Evolutionary conservation across 2,113 vertebrate species (phyloP).

Genomic region (Microcebus tavaratra): DNA sequence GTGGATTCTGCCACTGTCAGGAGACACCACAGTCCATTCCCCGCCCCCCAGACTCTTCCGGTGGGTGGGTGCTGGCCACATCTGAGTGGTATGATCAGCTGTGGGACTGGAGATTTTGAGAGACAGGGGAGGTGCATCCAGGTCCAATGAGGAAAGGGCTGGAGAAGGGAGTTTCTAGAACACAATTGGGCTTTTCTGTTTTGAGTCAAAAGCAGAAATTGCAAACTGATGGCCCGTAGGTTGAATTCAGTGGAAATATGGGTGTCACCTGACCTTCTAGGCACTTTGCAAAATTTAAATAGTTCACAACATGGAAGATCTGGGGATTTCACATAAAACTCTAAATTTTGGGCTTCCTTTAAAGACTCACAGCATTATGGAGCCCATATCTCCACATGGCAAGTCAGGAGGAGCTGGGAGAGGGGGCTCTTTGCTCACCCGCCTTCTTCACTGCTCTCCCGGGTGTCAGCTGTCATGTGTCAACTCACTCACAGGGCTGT

Average conservation of each 20-base stretch:
- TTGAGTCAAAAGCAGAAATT: background rate
- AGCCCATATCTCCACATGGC: background rate
- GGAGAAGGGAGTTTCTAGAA: background rate
- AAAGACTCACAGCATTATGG: background rate
- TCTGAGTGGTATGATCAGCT: background rate
- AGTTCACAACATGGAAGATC: background rate
- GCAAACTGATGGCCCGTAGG: background rate
- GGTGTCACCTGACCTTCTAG: background rate
- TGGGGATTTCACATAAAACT: background rate
- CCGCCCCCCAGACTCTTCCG: background rate
- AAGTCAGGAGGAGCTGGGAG: background rate
- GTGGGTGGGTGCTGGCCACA: background rate
- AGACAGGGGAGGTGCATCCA: background rate
- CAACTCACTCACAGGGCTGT: accelerated
- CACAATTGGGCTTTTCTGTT: background rate
- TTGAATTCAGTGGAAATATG: background rate
- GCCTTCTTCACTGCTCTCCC: background rate
- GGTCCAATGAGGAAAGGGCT: background rate
- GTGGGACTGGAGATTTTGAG: background rate
- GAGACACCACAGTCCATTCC: background rate
- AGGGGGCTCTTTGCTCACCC: background rate
- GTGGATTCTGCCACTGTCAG: background rate
- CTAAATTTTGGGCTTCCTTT: background rate
- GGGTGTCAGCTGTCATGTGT: background rate
- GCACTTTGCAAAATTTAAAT: background rate